Evolutionary conservation across 2,113 vertebrate genomes (phyloP).

Genomic region (Chaetodon trifascialis): DNA sequence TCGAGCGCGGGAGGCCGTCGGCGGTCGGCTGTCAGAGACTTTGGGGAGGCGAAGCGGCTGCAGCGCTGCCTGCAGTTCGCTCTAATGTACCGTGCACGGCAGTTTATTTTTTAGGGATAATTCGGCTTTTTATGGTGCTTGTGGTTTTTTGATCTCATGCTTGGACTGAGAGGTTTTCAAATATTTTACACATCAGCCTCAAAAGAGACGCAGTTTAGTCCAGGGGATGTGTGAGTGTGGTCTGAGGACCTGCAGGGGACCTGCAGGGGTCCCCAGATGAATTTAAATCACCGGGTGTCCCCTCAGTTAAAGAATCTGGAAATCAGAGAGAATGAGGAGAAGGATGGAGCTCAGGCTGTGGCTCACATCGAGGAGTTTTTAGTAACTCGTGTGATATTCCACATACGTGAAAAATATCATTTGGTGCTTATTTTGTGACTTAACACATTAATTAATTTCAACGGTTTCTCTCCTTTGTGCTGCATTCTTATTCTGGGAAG

Average conservation of each 20-base stretch:
- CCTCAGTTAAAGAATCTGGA: no score
- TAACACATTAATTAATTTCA: no score
- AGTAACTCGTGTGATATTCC: no score
- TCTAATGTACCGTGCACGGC: conserved; percentile 37
- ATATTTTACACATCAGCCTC: not conserved
- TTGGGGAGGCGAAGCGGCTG: conserved; percentile 41
- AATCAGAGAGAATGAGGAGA: not conserved
- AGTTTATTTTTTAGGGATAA: conserved; percentile 27
- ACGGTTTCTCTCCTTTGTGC: no score
- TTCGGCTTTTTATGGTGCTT: conserved; percentile 32
- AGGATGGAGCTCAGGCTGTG: not conserved
- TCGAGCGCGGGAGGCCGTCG: not conserved
- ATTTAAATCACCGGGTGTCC: not conserved
- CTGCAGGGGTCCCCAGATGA: not conserved
- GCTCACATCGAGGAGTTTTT: not conserved
- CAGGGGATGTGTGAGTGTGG: not conserved
- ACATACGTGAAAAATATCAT: no score
- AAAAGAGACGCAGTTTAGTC: not conserved
- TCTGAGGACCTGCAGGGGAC: not conserved
- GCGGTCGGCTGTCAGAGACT: conserved; percentile 44
- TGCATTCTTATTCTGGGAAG: no score
- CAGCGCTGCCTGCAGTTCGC: conserved; percentile 50
- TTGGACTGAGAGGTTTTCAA: conserved; percentile 7
- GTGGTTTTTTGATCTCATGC: conserved; percentile 42
- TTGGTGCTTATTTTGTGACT: no score